Conservation (phyloP, 2,113 vertebrate genomes). For the Laterallus jamaicensis region DNA sequence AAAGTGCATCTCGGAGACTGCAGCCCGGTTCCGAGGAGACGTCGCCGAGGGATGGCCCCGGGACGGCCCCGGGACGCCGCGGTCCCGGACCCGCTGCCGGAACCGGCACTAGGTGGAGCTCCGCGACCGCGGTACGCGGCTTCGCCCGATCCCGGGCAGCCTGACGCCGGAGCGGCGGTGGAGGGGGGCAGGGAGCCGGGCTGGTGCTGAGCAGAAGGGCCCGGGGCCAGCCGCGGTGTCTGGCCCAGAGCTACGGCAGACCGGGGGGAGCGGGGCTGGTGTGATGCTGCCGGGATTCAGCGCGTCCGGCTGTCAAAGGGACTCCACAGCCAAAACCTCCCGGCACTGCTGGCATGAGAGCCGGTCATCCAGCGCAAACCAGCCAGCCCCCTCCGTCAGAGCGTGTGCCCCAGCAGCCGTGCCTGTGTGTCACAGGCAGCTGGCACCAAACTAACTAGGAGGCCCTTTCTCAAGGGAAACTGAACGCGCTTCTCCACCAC, state of each 20-base stretch:
- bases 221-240: accelerated
- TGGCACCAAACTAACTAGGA: neutral
- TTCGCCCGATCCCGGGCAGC: neutral
- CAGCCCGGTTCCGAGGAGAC: accelerated
- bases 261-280: accelerated
- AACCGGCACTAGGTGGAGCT: conserved; percentile 42
- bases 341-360: no score
- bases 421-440: neutral
- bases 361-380: accelerated
- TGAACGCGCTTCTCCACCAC: neutral
- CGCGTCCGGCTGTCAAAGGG: no score
- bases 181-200: accelerated
- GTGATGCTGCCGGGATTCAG: neutral
- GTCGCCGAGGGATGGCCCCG: accelerated
- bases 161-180: accelerated
- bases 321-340: neutral
- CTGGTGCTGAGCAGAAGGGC: accelerated
- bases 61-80: neutral
- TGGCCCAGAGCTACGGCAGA: accelerated
- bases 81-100: neutral
- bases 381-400: accelerated
- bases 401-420: accelerated
- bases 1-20: accelerated
- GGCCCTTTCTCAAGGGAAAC: neutral
- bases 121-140: neutral